phyloP scores from a whole-genome alignment of 2,113 vertebrate species.

The Haplochromis burtoni region DNA sequence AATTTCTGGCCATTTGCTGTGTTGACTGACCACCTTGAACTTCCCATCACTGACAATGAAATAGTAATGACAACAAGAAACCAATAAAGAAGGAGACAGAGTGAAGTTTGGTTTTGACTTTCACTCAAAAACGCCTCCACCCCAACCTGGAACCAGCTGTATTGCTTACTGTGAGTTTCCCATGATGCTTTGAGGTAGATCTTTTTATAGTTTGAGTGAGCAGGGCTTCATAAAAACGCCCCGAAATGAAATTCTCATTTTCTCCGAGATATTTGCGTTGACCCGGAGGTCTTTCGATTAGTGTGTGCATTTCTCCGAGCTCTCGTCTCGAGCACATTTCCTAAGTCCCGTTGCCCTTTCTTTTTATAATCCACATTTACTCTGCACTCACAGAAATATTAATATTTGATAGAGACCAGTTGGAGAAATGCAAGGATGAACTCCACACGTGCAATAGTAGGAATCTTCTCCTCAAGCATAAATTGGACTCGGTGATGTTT shows the following conservation, averaged over 20 bases:
- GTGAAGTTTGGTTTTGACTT: not conserved
- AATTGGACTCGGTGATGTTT: slow-evolving; percentile 14
- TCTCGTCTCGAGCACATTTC: slow-evolving; percentile 7
- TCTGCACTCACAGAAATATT: slow-evolving; percentile 74
- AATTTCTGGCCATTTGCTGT: not conserved
- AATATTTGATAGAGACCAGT: slow-evolving; percentile 69
- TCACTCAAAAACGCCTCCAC: not conserved
- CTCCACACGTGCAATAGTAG: slow-evolving; percentile 23
- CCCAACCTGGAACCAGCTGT: not conserved
- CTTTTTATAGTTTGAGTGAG: not conserved
- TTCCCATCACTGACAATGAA: slow-evolving; percentile 31
- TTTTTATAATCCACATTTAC: slow-evolving; percentile 66
- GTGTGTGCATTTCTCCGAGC: slow-evolving; percentile 33
- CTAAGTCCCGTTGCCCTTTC: slow-evolving; percentile 38
- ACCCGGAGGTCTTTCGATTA: slow-evolving; percentile 61
- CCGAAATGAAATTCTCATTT: slow-evolving; percentile 53
- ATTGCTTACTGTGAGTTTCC: not conserved
- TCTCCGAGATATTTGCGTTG: slow-evolving; percentile 53
- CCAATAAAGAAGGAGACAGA: slow-evolving; percentile 12
- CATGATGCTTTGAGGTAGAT: slow-evolving; percentile 15
- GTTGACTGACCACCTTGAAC: not conserved
- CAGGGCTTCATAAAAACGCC: not conserved
- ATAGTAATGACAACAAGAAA: slow-evolving; percentile 36
- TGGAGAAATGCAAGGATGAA: slow-evolving; percentile 39
- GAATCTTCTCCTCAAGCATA: slow-evolving; percentile 3